These are phyloP conservation scores for Whitmania pigra DNA, from an alignment of 1,140 invertebrate genomes.

Conservation along the genomic window DNA sequence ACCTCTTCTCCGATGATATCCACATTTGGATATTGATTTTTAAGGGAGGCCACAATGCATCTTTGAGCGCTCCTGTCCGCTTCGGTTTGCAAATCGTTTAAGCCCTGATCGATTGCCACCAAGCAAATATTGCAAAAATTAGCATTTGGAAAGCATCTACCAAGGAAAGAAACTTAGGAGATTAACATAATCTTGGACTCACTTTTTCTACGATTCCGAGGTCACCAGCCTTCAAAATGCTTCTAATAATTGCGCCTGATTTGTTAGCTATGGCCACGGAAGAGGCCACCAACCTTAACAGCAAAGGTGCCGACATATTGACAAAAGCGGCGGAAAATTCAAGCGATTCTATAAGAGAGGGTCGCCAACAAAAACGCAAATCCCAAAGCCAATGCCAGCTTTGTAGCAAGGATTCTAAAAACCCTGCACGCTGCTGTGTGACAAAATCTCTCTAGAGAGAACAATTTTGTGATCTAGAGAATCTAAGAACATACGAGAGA, in stretches of 20 bases:
- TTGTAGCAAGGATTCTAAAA: too few relatives aligned
- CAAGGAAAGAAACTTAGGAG: not conserved
- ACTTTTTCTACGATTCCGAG: conserved; percentile 82
- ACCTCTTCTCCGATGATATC: conserved; percentile 88
- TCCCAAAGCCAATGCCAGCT: too few relatives aligned
- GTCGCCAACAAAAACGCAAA: too few relatives aligned
- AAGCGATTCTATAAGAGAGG: too few relatives aligned
- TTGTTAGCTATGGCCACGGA: conserved; percentile 63
- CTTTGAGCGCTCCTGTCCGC: conserved; percentile 84
- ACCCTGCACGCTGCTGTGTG: too few relatives aligned
- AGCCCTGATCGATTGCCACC: conserved; percentile 48
- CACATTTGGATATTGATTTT: conserved; percentile 66
- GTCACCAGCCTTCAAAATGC: conserved; percentile 73
- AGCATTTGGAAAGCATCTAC: not conserved
- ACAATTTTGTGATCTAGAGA: too few relatives aligned
- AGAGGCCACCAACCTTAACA: conserved; percentile 56
- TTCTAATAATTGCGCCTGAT: conserved; percentile 76
- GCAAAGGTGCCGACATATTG: conserved; percentile 41
- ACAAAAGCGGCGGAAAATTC: too few relatives aligned
- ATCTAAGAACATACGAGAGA: too few relatives aligned
- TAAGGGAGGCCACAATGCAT: conserved; percentile 75
- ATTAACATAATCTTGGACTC: conserved; percentile 22
- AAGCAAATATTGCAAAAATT: conserved; percentile 23
- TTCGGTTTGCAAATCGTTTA: conserved; percentile 90
- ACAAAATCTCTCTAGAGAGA: too few relatives aligned